Evolutionary conservation across 2,797 vertebrate genomes (phyloP).

Genomic region (Myoxocephalus aenaeus): DNA sequence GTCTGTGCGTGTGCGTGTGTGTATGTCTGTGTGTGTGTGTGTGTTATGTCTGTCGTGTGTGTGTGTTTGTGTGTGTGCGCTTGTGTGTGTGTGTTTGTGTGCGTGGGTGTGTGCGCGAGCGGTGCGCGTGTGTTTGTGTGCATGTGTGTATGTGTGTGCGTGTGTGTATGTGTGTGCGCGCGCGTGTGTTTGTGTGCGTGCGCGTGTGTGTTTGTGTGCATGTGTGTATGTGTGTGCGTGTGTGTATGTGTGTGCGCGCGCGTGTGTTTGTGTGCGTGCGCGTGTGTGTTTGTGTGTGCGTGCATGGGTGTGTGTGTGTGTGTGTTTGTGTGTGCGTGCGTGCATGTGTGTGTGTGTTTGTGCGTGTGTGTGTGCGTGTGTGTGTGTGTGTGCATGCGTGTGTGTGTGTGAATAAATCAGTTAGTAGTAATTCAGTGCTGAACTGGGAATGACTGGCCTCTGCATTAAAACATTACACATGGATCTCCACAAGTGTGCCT

Average conservation of each 20-base stretch:
- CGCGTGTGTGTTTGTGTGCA: conserved; percentile 33
- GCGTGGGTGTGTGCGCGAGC: not conserved
- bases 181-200: not conserved
- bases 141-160: conserved; percentile 43
- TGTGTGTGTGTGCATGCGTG: not conserved
- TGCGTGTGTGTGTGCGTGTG: not conserved
- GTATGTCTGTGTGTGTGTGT: not conserved
- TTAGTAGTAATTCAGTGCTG: no score
- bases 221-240: not conserved
- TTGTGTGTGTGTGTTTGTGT: not conserved
- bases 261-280: not conserved
- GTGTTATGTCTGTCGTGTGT: no score
- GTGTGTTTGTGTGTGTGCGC: conserved; percentile 40
- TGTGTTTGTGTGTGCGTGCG: not conserved
- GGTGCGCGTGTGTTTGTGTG: not conserved
- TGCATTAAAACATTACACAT: no score
- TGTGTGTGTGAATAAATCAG: not conserved
- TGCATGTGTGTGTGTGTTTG: conserved; percentile 36
- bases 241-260: not conserved
- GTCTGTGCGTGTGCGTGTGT: not conserved
- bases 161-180: not conserved
- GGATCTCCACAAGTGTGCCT: no score
- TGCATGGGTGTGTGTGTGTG: not conserved
- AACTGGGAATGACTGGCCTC: no score
- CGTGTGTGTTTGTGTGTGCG: conserved; percentile 43